These are phyloP conservation scores for Euura lappo DNA, from an alignment of 1,140 invertebrate species.

Conservation along the genomic window DNA sequence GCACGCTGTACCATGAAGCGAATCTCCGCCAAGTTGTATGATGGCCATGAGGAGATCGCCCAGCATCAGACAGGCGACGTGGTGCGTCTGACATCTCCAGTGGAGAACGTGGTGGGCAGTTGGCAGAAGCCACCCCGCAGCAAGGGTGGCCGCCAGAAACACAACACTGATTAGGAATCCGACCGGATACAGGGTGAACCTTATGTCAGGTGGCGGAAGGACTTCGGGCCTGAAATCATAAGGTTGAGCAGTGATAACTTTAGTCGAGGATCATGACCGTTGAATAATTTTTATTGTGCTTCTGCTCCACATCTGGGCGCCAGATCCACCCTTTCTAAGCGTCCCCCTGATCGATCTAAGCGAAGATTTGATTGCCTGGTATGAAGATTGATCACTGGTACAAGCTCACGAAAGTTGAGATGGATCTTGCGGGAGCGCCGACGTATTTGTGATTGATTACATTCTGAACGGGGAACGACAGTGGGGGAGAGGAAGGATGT, in stretches of 20 bases:
- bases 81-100: slow-evolving; percentile 84
- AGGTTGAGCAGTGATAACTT: background rate
- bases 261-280: no score
- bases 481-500: no score
- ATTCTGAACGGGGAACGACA: no score
- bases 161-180: slow-evolving; percentile 77
- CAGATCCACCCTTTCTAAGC: no score
- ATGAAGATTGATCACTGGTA: no score
- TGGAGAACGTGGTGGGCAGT: slow-evolving; percentile 82
- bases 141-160: slow-evolving; percentile 78
- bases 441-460: no score
- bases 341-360: no score
- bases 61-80: slow-evolving; percentile 79
- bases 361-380: no score
- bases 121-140: slow-evolving; percentile 76
- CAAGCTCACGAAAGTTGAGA: no score
- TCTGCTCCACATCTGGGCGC: no score
- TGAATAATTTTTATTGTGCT: no score
- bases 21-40: slow-evolving; percentile 69
- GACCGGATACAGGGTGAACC: slow-evolving; percentile 74
- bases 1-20: slow-evolving; percentile 65
- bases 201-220: slow-evolving; percentile 56
- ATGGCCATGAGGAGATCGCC: slow-evolving; percentile 78
- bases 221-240: slow-evolving; percentile 36
- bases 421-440: no score